A percentile compares a stretch with the other conserved stretches of the same genome.
Evolutionary conservation across 2,888 invertebrate genomes (phyloP).

Genomic region (Artemia sinica): DNA sequence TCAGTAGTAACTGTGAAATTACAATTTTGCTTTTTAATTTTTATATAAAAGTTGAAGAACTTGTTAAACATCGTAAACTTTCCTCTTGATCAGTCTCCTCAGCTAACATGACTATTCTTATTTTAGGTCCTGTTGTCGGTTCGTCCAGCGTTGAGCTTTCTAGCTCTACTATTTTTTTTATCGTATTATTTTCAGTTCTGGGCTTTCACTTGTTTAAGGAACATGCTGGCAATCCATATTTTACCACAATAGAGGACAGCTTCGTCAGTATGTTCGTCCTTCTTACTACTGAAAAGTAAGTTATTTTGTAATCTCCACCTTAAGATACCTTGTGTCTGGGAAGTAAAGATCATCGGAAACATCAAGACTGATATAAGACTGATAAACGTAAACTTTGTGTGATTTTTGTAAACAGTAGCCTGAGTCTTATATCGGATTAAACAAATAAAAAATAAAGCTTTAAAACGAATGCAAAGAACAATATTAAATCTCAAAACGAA

Average conservation of each 20-base stretch:
- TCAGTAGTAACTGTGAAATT: background rate
- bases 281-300: constrained; percentile 78
- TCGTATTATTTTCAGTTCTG: constrained; percentile 59
- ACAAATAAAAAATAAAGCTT: no score
- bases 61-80: constrained; percentile 17
- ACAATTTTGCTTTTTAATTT: no score
- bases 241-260: constrained; percentile 55
- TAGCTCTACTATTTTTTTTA: constrained; percentile 62
- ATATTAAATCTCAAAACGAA: no score
- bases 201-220: constrained; percentile 64
- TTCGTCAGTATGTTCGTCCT: constrained; percentile 76
- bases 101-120: constrained; percentile 27
- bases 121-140: constrained; percentile 62
- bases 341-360: no score
- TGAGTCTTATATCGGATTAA: no score
- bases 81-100: constrained; percentile 7
- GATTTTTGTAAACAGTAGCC: no score
- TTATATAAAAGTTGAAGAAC: background rate
- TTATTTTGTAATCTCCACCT: constrained; percentile 25
- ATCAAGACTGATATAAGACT: no score
- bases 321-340: no score
- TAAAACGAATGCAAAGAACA: no score
- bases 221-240: constrained; percentile 54
- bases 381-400: no score
- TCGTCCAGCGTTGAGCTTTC: constrained; percentile 73